Base-by-base conservation (phyloP, 2,113 vertebrate species). In the Tragulus kanchil region DNA sequence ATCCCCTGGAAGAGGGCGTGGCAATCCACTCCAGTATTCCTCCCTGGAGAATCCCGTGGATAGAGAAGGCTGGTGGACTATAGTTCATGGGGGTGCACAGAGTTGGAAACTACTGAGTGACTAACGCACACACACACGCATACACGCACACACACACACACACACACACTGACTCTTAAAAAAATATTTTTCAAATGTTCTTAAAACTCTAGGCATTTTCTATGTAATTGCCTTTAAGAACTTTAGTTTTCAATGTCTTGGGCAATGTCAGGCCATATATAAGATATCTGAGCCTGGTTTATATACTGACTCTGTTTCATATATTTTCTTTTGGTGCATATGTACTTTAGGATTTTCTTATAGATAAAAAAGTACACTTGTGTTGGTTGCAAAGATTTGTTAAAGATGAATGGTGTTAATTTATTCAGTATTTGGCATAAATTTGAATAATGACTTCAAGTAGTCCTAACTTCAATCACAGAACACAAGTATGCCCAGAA, bases 401-500 rank as follows among this genome's bases (percentile, higher is more conserved):
- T 56, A 64, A 56, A 65, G 54, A 95, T 59, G 54, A 90, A 69
- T 64, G 52, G 52, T 90, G n/a, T 94, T 96, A 91, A 97, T 97
- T 73, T 95, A 83, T 95, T 86, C 25, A 26, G 3, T 56, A n/a
- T 71, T 89, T 89, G 69, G 61, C 93, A 95, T 97, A 91, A 10
- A 95, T 97, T 97, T 96, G 48, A 83, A 89, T 96, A 95, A 97
- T 93, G 26, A 88, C 71, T 85, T 89, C 59, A 89, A 73, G 65
- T 88, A 61, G 69, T 88, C 54, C 56, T 89, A 90, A 94, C 89
- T 82, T 96, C 25, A 87, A 94, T 77, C 64, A 26, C 23, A 93
- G 78, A 95, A 95, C 59, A 85, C 58, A 85, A n/a, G n/a, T n/a
- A n/a, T n/a, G n/a, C n/a, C n/a, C n/a, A n/a, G n/a, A n/a, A n/a